These are phyloP conservation scores for Rhincodon typus DNA, from an alignment of 2,797 vertebrate species.

Conservation along the genomic window DNA sequence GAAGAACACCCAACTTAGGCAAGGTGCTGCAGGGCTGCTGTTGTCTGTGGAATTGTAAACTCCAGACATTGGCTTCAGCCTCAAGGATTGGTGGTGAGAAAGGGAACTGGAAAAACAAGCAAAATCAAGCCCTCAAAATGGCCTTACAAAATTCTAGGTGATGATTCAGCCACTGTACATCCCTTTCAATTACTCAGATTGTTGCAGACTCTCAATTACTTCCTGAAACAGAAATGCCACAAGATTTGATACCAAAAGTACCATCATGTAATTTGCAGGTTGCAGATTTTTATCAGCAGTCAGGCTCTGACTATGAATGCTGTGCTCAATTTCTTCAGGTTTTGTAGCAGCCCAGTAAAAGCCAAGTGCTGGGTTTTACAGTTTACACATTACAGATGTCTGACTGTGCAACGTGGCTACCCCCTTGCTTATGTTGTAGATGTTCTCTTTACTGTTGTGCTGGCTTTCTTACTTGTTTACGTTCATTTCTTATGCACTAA, in stretches of 20 bases:
- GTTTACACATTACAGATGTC: neutral
- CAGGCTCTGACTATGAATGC: neutral
- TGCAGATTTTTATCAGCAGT: neutral
- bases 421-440: neutral
- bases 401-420: neutral
- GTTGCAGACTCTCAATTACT: neutral
- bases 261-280: neutral
- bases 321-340: neutral
- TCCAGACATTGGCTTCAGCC: neutral
- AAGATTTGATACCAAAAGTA: no score
- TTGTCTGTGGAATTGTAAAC: neutral
- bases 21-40: neutral
- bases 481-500: neutral
- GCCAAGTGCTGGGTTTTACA: neutral
- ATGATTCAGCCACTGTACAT: slow-evolving; percentile 12
- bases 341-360: neutral
- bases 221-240: neutral
- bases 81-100: neutral
- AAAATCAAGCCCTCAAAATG: neutral
- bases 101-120: neutral
- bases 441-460: neutral
- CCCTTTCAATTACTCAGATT: neutral
- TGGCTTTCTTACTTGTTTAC: neutral
- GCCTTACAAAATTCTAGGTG: neutral
- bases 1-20: neutral